phyloP scores from a whole-genome alignment of 2,888 invertebrate species.

The Hypolimnas misippus region DNA sequence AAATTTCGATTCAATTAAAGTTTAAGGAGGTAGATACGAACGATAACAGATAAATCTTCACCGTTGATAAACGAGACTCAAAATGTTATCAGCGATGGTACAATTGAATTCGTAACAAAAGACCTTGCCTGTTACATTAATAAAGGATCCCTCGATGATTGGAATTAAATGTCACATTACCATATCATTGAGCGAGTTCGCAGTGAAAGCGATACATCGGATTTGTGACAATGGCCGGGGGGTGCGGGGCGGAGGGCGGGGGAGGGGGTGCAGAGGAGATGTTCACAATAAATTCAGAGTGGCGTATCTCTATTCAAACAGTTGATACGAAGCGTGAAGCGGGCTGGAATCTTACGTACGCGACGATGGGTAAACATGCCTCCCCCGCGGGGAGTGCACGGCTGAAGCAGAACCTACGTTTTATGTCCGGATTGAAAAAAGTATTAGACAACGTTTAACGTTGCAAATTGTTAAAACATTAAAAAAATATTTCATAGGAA shows the following conservation, averaged over 20 bases:
- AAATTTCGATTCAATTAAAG: neutral
- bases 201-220: constrained; percentile 79
- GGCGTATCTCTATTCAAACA: constrained; percentile 82
- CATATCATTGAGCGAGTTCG: constrained; percentile 72
- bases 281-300: constrained; percentile 78
- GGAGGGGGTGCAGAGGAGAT: constrained; percentile 44
- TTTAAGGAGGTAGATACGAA: neutral
- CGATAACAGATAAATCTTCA: constrained; percentile 2
- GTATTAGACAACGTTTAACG: no score
- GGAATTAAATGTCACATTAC: constrained; percentile 81
- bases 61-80: neutral
- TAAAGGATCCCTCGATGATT: constrained; percentile 62
- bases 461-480: no score
- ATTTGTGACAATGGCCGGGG: constrained; percentile 71
- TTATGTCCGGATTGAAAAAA: constrained; percentile 6
- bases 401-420: constrained; percentile 38
- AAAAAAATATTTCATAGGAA: no score
- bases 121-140: constrained; percentile 49
- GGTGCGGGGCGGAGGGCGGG: constrained; percentile 42
- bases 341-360: constrained; percentile 70
- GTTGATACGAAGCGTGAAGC: constrained; percentile 75
- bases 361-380: constrained; percentile 71
- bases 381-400: constrained; percentile 28
- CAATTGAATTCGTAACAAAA: constrained; percentile 42
- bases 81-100: constrained; percentile 30